These are phyloP conservation scores for Plumapathes pennacea DNA, from an alignment of 92 coral and sea anemone genomes.

Conservation along the genomic window DNA sequence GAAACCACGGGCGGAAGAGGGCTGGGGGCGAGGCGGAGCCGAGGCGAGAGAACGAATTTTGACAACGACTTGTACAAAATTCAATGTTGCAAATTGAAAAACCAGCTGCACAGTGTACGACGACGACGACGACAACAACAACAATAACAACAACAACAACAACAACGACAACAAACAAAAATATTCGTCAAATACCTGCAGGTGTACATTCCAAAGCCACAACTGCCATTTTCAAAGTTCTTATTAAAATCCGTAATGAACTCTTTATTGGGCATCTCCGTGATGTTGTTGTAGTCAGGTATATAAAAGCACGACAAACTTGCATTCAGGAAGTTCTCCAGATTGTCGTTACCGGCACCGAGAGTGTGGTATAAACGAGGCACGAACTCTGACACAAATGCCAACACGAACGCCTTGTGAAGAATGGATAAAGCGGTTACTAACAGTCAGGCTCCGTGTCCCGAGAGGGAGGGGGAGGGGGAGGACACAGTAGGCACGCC, in stretches of 20 bases:
- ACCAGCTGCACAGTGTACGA: too few relatives aligned
- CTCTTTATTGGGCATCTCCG: slow-evolving; percentile 47
- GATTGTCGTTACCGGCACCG: slow-evolving; percentile 44
- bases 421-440: background rate
- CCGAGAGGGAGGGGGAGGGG: too few relatives aligned
- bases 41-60: too few relatives aligned
- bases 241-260: slow-evolving; percentile 23
- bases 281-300: too few relatives aligned
- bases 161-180: background rate
- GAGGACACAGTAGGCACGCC: too few relatives aligned
- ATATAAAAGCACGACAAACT: slow-evolving; percentile 88
- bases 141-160: background rate
- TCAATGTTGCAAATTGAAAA: too few relatives aligned
- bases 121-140: too few relatives aligned
- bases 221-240: slow-evolving; percentile 53
- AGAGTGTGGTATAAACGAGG: slow-evolving; percentile 86
- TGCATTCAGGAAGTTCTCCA: slow-evolving; percentile 74
- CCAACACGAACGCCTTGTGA: slow-evolving; percentile 84
- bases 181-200: slow-evolving; percentile 80
- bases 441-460: too few relatives aligned
- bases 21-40: too few relatives aligned
- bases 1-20: too few relatives aligned
- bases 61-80: too few relatives aligned
- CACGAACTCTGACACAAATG: slow-evolving; percentile 96
- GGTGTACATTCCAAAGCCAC: slow-evolving; percentile 70